Evolutionary conservation across 2,797 vertebrate genomes (phyloP).

Genomic region (Erithacus rubecula): DNA sequence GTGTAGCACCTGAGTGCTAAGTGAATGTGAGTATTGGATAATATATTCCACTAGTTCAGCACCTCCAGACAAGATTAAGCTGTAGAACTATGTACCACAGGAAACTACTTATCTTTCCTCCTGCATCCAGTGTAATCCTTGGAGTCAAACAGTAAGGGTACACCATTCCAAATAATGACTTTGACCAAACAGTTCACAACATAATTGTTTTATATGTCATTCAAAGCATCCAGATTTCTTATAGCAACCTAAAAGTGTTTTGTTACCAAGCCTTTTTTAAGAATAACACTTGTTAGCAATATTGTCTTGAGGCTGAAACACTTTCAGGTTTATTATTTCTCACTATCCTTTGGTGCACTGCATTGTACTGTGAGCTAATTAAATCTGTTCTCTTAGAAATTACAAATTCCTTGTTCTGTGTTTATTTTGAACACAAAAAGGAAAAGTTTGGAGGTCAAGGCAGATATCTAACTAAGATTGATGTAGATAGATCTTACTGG

Average conservation of each 20-base stretch:
- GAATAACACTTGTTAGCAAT: background rate
- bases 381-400: background rate
- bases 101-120: background rate
- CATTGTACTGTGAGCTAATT: background rate
- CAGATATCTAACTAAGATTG: background rate
- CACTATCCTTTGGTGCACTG: background rate
- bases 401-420: background rate
- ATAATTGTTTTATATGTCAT: background rate
- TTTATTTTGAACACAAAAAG: background rate
- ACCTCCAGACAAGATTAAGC: background rate
- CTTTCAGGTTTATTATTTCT: background rate
- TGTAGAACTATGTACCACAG: background rate
- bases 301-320: background rate
- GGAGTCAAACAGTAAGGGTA: background rate
- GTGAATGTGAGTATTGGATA: background rate
- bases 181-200: background rate
- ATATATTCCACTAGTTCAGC: background rate
- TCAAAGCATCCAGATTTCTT: background rate
- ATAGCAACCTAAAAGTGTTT: background rate
- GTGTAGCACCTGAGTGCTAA: background rate
- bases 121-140: background rate
- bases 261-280: background rate
- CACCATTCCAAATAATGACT: background rate
- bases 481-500: background rate
- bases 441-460: background rate